Evolutionary conservation across 2,888 invertebrate species (phyloP).

Genomic region (Andrena haemorrhoa): DNA sequence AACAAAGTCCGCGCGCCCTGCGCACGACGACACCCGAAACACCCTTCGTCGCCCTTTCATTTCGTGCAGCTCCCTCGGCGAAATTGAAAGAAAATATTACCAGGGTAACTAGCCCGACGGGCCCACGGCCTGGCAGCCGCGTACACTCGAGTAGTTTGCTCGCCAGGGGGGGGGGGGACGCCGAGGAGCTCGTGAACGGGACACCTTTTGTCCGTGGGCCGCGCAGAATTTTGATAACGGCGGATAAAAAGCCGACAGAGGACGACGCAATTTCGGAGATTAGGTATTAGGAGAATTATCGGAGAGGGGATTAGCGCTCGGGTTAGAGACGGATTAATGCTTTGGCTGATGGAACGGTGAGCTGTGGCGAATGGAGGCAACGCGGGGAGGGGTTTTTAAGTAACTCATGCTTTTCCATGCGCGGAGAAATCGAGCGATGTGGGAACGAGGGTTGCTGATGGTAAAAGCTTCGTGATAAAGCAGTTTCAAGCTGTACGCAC

Average conservation of each 20-base stretch:
- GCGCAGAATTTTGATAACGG: slow-evolving; percentile 40
- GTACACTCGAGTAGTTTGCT: background rate
- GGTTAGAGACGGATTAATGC: background rate
- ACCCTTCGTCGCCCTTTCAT: slow-evolving; percentile 61
- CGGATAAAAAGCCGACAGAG: slow-evolving; percentile 10
- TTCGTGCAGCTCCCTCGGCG: slow-evolving; percentile 53
- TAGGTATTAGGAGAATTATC: slow-evolving; percentile 18
- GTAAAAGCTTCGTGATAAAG: too few relatives aligned
- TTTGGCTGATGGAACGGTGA: background rate
- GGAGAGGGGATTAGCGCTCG: background rate
- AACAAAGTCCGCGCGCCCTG: slow-evolving; percentile 26
- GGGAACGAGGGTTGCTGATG: too few relatives aligned
- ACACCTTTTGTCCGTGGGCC: slow-evolving; percentile 41
- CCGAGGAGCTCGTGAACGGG: slow-evolving; percentile 8
- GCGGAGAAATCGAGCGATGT: too few relatives aligned
- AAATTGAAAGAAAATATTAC: slow-evolving; percentile 81
- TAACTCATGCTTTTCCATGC: too few relatives aligned
- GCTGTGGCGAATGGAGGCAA: background rate
- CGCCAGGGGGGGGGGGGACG: slow-evolving; percentile 10
- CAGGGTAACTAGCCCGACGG: slow-evolving; percentile 32
- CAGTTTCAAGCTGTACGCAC: too few relatives aligned
- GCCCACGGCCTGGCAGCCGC: slow-evolving; percentile 1
- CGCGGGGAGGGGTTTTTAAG: background rate
- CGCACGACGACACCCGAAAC: slow-evolving; percentile 40
- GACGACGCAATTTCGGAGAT: slow-evolving; percentile 33